phyloP scores from a whole-genome alignment of 92 coral and sea anemone genomes.

The Porites rus region DNA sequence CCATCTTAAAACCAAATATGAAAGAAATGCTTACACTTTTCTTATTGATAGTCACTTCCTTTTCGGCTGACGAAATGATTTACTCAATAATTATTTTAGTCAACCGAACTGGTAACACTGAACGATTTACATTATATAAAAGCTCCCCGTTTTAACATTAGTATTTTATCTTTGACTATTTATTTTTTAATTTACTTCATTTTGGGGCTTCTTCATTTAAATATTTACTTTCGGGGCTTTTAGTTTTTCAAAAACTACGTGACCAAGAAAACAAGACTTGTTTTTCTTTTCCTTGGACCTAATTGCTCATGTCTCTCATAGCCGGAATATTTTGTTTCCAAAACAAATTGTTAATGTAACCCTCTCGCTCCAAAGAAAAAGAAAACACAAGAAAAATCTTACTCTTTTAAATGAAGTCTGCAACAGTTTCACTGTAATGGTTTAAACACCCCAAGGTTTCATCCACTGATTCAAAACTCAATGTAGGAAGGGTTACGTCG shows the following conservation, averaged over 20 bases:
- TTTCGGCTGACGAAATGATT: no score
- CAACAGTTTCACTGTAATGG: no score
- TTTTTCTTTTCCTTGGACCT: not conserved
- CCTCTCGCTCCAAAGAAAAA: no score
- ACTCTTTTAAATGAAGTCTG: no score
- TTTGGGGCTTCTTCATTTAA: not conserved
- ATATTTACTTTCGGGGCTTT: slow-evolving; percentile 40
- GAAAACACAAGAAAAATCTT: no score
- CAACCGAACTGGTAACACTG: not conserved
- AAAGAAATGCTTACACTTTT: not conserved
- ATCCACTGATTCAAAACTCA: no score
- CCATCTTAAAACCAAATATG: not conserved
- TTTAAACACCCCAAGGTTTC: no score
- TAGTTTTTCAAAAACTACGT: slow-evolving; percentile 1
- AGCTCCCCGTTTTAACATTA: not conserved
- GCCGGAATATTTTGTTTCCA: not conserved
- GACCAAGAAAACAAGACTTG: slow-evolving; percentile 1
- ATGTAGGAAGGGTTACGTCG: no score
- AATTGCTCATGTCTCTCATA: not conserved
- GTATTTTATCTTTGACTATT: not conserved
- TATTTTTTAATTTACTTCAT: not conserved
- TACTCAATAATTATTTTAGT: no score
- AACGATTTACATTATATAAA: slow-evolving; percentile 5
- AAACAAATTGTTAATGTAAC: not conserved
- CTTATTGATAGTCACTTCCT: not conserved